These are phyloP conservation scores for Drosophila varians DNA, from an alignment of 1,140 invertebrate species.

Conservation along the genomic window DNA sequence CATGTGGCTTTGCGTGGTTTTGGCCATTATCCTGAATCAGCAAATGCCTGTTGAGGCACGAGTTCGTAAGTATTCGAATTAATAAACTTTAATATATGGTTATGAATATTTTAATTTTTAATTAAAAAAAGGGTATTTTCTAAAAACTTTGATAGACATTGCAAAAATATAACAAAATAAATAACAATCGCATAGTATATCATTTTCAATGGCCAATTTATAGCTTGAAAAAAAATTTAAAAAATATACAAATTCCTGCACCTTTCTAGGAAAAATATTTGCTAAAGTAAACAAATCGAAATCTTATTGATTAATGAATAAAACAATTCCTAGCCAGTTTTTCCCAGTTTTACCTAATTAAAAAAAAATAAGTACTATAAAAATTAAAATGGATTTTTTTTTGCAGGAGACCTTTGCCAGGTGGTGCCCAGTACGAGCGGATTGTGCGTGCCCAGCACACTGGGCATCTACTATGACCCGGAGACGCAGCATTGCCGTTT, in stretches of 20 bases:
- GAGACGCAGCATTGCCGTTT: conserved; percentile 71
- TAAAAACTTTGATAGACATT: too few species aligned
- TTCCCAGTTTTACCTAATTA: too few species aligned
- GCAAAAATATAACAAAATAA: too few species aligned
- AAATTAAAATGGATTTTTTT: too few species aligned
- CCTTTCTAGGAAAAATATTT: neutral
- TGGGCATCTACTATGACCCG: conserved; percentile 70
- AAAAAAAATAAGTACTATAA: too few species aligned
- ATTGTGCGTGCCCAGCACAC: conserved; percentile 59
- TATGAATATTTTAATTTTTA: neutral
- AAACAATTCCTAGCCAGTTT: too few species aligned
- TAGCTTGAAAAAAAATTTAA: too few species aligned
- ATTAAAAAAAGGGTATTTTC: too few species aligned
- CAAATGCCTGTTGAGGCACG: conserved; percentile 26
- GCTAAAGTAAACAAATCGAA: neutral
- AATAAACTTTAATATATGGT: neutral
- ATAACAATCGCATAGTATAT: too few species aligned
- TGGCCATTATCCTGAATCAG: conserved; percentile 33
- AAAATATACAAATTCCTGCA: too few species aligned
- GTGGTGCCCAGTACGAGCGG: conserved; percentile 58
- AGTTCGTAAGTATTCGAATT: conserved; percentile 48
- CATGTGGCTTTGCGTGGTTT: conserved; percentile 33
- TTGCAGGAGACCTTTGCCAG: conserved; percentile 66
- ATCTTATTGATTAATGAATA: too few species aligned
- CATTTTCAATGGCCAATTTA: too few species aligned